Conservation (phyloP, 2,113 vertebrate species). For the Myotis brandtii region DNA sequence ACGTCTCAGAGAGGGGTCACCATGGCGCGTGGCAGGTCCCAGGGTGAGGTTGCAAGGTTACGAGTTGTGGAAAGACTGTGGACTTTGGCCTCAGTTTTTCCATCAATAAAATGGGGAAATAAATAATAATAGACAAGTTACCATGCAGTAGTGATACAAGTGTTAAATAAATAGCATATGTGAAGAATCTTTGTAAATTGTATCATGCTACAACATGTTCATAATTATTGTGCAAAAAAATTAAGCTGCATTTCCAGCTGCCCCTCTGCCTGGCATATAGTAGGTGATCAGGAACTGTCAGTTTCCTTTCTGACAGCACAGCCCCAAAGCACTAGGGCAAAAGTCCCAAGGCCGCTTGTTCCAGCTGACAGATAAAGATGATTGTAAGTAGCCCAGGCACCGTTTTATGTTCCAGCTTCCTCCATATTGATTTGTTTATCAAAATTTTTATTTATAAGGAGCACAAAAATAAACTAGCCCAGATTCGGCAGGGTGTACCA, state of each 20-base stretch:
- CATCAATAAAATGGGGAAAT: neutral
- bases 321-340: neutral
- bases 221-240: neutral
- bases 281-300: neutral
- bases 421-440: slow-evolving; percentile 74
- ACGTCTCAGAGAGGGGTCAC: neutral
- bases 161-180: neutral
- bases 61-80: neutral
- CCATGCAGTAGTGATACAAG: neutral
- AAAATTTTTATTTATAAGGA: slow-evolving; percentile 74
- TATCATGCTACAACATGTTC: neutral
- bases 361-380: slow-evolving; percentile 58
- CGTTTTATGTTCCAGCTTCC: slow-evolving; percentile 64
- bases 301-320: neutral
- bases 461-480: slow-evolving; percentile 72
- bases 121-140: neutral
- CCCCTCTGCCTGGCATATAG: neutral
- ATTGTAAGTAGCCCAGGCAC: slow-evolving; percentile 43
- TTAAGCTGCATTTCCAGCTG: neutral
- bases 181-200: neutral
- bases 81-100: neutral
- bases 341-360: slow-evolving; percentile 23
- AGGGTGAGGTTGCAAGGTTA: neutral
- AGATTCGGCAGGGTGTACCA: slow-evolving; percentile 35
- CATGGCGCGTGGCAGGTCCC: fast-evolving